These are phyloP conservation scores for Monochamus alternatus DNA, from an alignment of 2,888 invertebrate species.

Conservation along the genomic window DNA sequence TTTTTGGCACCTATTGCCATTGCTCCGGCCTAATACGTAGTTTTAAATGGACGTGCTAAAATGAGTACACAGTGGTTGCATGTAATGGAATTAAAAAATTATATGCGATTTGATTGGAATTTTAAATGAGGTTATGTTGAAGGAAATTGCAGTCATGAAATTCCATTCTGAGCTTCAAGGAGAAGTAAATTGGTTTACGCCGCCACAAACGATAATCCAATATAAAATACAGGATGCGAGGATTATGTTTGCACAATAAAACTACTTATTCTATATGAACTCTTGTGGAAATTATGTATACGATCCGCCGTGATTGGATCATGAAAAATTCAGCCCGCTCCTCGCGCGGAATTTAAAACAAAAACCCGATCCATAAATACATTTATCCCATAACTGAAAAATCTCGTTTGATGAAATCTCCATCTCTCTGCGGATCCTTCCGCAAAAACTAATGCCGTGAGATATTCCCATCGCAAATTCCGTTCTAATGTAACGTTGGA, in stretches of 20 bases:
- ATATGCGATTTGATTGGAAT: background rate
- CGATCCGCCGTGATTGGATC: conserved; percentile 44
- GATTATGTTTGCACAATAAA: conserved; percentile 6
- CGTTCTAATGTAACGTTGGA: conserved; percentile 22
- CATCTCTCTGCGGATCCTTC: conserved; percentile 37
- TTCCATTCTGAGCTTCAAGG: background rate
- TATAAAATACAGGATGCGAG: conserved; percentile 1
- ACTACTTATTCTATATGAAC: conserved; percentile 26
- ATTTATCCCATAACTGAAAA: conserved; percentile 52
- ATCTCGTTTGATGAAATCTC: conserved; percentile 46
- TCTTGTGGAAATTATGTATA: conserved; percentile 35
- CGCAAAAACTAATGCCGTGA: conserved; percentile 30
- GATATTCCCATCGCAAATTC: conserved; percentile 32
- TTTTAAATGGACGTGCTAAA: no score
- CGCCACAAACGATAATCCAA: background rate
- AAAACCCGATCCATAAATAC: conserved; percentile 45
- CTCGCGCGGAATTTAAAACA: conserved; percentile 35
- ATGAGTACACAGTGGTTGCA: no score
- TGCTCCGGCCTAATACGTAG: no score
- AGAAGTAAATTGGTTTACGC: conserved; percentile 14
- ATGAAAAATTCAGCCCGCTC: conserved; percentile 47
- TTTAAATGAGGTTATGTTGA: background rate
- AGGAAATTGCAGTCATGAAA: background rate
- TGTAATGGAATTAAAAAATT: no score
- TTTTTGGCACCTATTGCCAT: no score